These are phyloP conservation scores for Radopholus similis DNA, from an alignment of 1,140 invertebrate genomes.

Conservation along the genomic window DNA sequence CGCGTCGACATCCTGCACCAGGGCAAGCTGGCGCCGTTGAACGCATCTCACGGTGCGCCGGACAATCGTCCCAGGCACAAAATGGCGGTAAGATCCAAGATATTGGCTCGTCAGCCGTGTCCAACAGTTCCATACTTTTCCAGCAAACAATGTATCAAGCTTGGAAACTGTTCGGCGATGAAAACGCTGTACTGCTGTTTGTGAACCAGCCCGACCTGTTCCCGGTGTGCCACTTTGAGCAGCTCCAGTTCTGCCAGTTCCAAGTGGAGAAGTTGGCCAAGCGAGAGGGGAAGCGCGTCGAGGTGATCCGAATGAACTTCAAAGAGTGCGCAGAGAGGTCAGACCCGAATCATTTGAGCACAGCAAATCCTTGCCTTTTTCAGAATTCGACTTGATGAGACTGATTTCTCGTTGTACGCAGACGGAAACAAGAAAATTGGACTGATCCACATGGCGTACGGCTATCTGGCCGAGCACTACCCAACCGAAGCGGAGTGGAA, in stretches of 20 bases:
- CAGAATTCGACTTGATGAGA: slow-evolving; percentile 29
- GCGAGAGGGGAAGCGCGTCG: slow-evolving; percentile 63
- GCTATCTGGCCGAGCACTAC: slow-evolving; percentile 83
- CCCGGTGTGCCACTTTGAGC: slow-evolving; percentile 18
- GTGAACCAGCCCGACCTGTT: slow-evolving; percentile 61
- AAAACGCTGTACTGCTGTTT: slow-evolving; percentile 74
- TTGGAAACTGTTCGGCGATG: slow-evolving; percentile 29
- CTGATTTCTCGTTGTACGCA: slow-evolving; percentile 62
- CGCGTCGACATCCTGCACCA: slow-evolving; percentile 14
- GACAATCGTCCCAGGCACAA: slow-evolving; percentile 44
- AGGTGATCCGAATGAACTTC: slow-evolving; percentile 71
- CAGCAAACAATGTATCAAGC: too few relatives aligned
- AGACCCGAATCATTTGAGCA: background rate
- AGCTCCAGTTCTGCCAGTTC: slow-evolving; percentile 67
- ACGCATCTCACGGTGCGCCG: slow-evolving; percentile 22
- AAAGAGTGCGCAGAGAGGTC: slow-evolving; percentile 62
- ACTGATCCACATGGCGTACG: slow-evolving; percentile 85
- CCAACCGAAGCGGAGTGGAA: slow-evolving; percentile 69
- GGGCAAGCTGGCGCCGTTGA: background rate
- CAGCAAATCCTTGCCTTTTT: slow-evolving; percentile 5
- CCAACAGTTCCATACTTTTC: too few relatives aligned
- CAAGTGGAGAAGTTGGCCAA: slow-evolving; percentile 67
- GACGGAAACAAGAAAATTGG: slow-evolving; percentile 70
- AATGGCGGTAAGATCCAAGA: slow-evolving; percentile 19
- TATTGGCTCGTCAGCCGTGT: too few relatives aligned